Base-by-base conservation (phyloP, 2,797 vertebrate species). In the Helostoma temminkii region DNA sequence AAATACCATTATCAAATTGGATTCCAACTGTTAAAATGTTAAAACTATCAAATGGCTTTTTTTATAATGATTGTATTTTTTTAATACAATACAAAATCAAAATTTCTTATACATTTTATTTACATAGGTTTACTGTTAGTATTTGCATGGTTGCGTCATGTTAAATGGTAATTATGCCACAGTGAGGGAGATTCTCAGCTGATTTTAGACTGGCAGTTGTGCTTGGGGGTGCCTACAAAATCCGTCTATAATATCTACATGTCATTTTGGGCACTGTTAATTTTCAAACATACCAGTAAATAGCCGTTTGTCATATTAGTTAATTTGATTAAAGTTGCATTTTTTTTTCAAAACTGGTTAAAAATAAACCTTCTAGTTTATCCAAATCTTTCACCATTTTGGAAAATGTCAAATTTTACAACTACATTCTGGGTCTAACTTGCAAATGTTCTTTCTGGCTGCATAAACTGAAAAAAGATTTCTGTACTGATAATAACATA, bases 21-120 rank as follows among this genome's bases (percentile, higher is more conserved):
- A 85, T 87, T 88, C 83, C 71, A 79, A 88, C 68, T 80, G 63
- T 81, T 80, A 64, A 75, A 76, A 82, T 79, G 71, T 81, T 71
- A 62, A 85, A 86, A 56, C 57, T 82, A 87, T 81, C 74, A 84
- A 90, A 90, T 82, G 85, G 80, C 84, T 90, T 90, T n/a, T n/a
- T n/a, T 83, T 82, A 76, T 69, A 55, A 83, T 80, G 86, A 86
- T 80, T 80, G 81, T 45, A 37, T 53, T 63, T 55, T 75, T 76
- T n/a, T 56, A 52, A 78, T 81, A 88, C 80, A 82, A 82, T 73
- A 69, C 11, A 74, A 81, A 83, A 74, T 69, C 58, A 71, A 82
- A 74, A 76, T 79, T 48, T 87, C 41, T 82, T 88, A 84, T 89
- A 88, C 80, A 89, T 25, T 61, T 74, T 88, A 90, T 90, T 90